Base-by-base conservation (phyloP, 2,888 invertebrate species). In the Ochropleura leucogaster region DNA sequence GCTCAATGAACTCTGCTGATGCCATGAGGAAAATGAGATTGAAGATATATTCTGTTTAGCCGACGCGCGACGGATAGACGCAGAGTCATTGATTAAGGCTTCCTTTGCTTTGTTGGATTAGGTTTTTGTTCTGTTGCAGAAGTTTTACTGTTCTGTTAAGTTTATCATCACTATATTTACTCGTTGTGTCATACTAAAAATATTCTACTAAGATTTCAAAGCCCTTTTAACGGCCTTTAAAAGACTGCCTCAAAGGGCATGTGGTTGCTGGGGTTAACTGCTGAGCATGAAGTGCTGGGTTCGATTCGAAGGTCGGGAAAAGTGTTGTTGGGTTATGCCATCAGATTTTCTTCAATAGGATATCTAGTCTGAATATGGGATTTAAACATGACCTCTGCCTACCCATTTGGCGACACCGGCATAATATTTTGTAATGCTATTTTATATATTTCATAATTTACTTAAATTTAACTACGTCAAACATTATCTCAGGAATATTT, bases 1-100 rank as follows among this genome's bases (percentile, higher is more conserved):
- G 69, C 72, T 72, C 72, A 72, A 80, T 82, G 76, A 84, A 84
- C 72, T 81, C 84, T 84, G 85, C 81, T 80, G 81, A 84, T 80
- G 85, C 64, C 66, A 82, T 76, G 72, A 72, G 82, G 82, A 82
- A 84, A 82, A 82, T 80, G 67, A 53, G 47, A 72, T 84, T 82
- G 80, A 80, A 72, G 67, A 68, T 79, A 73, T 68, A 69, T 82
- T 71, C 68, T 72, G 74, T 81, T 82, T 72, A 71, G 72, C 5
- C 69, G 55, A n/a, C n/a, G n/a, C n/a, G n/a, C n/a, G n/a, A 73
- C n/a, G 44, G n/a, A 46, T 62, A 62, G 62, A 20, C 68, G 57
- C 51, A n/a, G 9, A 67, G 51, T 44, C 66, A 69, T 72, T 84
- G 68, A 63, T 62, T 40, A 49, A 57, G 40, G 74, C 44, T 84